Base-by-base conservation (phyloP, 2,797 vertebrate species). In the Parambassis ranga region DNA sequence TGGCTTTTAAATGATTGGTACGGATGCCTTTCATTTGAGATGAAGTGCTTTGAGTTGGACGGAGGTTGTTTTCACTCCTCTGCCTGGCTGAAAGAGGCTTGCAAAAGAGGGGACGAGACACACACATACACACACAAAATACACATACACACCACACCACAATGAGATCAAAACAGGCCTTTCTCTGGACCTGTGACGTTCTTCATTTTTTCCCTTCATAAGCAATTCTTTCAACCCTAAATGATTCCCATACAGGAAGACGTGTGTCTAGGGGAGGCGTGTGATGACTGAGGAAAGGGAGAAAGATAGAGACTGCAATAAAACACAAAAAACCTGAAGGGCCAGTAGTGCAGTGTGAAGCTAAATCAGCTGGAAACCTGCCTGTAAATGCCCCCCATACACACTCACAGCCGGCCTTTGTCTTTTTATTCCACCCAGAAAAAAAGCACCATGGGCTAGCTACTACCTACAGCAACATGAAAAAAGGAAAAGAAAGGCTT, bases 91-190 rank as follows among this genome's bases (percentile, higher is more conserved):
- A 64, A 70, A 79, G 70, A 74, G 61, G 62, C 70, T 71, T 3
- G n/a, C 55, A 32, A 44, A 55, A 27, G 49, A 33, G 52, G 52
- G 73, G 55, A 63, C n/a, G 9, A 51, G 57, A 55, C 48, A 43
- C 50, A 43, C 57, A 48, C 27, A 33, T 13, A 55, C 44, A 46
- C 3, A 59, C 15, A 35, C 24, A 18, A 57, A 22, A 56, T n/a
- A 41, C 35, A 55, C 50, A 50, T 33, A 72, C 26, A 49, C 10
- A 41, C 58, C 50, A 68, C 42, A 57, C 36, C 62, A 77, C 87
- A 89, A 92, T 84, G 83, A 87, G 65, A 82, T 82, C 79, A 72
- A 87, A 90, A 93, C 92, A 93, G 91, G 86, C 86, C 92, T 92
- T 89, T 83, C 72, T 90, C 81, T 83, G 70, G 78, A 88, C 55